These are phyloP conservation scores for Epinotia bilunana DNA, from an alignment of 2,888 invertebrate species.

Conservation along the genomic window DNA sequence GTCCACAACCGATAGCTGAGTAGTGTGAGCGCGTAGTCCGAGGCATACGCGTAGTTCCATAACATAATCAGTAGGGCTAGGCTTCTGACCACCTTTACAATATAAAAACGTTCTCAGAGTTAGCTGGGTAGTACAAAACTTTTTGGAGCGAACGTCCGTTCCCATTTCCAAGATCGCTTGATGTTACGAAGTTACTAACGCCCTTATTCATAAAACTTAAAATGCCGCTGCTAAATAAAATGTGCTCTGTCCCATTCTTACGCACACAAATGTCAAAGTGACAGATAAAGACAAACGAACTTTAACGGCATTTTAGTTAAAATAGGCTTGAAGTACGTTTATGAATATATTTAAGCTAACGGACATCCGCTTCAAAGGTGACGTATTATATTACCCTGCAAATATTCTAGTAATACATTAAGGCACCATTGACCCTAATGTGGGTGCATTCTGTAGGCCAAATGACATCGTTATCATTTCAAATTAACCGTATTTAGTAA, in stretches of 20 bases:
- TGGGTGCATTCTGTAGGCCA: not conserved
- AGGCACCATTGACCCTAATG: not conserved
- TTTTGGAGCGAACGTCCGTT: not conserved
- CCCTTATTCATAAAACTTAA: too few relatives aligned
- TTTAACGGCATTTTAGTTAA: too few relatives aligned
- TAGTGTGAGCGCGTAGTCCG: not conserved
- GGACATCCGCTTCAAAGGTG: not conserved
- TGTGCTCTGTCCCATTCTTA: too few relatives aligned
- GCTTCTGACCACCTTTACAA: not conserved
- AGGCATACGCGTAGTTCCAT: not conserved
- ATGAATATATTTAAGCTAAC: not conserved
- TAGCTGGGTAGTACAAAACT: not conserved
- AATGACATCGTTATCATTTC: not conserved
- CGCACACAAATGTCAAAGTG: too few relatives aligned
- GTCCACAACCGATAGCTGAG: conserved; percentile 8
- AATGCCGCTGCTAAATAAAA: too few relatives aligned
- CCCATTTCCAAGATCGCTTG: not conserved
- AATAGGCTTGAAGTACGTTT: too few relatives aligned
- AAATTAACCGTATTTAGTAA: not conserved
- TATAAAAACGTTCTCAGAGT: not conserved
- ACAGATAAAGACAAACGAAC: too few relatives aligned
- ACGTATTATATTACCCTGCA: not conserved
- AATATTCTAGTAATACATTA: not conserved
- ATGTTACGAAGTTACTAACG: not conserved
- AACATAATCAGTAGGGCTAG: not conserved